Percentiles rank a stretch among this genome's conserved stretches.
These are phyloP conservation scores for Sebastes hubbsi DNA, from an alignment of 2,797 vertebrate species.

Conservation along the genomic window DNA sequence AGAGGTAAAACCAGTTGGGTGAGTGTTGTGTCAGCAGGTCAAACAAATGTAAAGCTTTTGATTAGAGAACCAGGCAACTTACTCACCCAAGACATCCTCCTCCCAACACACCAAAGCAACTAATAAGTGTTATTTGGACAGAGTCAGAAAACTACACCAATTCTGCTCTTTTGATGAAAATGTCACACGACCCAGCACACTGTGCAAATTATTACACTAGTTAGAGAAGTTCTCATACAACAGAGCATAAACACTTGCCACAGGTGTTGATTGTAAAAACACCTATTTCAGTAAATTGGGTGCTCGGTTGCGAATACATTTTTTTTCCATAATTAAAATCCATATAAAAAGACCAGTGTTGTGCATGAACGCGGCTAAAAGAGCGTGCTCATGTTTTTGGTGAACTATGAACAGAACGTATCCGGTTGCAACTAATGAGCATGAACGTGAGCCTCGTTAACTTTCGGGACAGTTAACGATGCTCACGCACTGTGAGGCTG, in stretches of 20 bases:
- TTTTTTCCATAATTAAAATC: background rate
- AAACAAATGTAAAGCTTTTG: slow-evolving; percentile 53
- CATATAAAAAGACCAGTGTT: background rate
- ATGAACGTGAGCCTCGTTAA: no score
- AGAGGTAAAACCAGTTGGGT: slow-evolving; percentile 22
- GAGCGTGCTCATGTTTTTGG: background rate
- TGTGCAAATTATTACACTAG: background rate
- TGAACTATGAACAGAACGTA: background rate
- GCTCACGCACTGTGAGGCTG: no score
- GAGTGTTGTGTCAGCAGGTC: slow-evolving; percentile 33
- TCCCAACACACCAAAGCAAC: slow-evolving; percentile 6
- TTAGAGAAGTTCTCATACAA: background rate
- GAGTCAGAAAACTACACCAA: background rate
- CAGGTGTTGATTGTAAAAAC: background rate
- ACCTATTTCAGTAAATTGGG: background rate
- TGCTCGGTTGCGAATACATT: background rate
- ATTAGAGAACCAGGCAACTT: slow-evolving; percentile 27
- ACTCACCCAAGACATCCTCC: slow-evolving; percentile 3
- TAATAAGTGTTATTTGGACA: slow-evolving; percentile 15
- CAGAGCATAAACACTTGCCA: background rate
- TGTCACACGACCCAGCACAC: background rate
- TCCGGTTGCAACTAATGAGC: background rate
- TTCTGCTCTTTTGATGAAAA: background rate
- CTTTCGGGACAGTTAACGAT: no score
- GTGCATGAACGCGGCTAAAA: background rate